phyloP scores from a whole-genome alignment of 2,113 vertebrate species.

The Leptobrachium leishanense region DNA sequence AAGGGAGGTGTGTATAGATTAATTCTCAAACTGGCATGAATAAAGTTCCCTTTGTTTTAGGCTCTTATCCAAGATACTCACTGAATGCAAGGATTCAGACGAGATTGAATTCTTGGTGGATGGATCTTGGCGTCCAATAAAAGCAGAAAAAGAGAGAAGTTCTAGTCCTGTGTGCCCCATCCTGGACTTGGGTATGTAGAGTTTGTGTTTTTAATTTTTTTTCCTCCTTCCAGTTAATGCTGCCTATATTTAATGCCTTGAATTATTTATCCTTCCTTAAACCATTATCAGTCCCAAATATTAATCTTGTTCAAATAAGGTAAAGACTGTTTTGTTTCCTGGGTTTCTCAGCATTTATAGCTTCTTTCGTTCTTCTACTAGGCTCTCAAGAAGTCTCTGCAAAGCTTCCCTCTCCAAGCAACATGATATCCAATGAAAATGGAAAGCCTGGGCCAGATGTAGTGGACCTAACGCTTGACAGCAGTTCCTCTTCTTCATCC shows the following conservation, averaged over 20 bases:
- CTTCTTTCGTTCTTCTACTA: conserved; percentile 46
- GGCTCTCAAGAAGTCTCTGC: conserved; percentile 84
- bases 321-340: background rate
- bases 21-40: background rate
- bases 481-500: conserved; percentile 85
- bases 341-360: background rate
- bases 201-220: background rate
- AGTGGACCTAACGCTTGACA: conserved; percentile 96
- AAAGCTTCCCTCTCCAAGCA: conserved; percentile 76
- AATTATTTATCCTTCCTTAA: background rate
- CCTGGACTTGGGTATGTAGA: conserved; percentile 80
- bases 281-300: background rate
- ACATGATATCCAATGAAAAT: conserved; percentile 67
- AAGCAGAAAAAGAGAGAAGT: conserved; percentile 88
- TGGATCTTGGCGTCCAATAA: conserved; percentile 92
- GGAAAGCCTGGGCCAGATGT: conserved; percentile 82
- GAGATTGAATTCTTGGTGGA: conserved; percentile 95
- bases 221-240: no score
- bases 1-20: rapidly evolving
- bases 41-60: conserved; percentile 60
- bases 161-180: conserved; percentile 88
- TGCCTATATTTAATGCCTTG: background rate
- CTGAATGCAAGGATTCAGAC: conserved; percentile 89
- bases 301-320: no score
- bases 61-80: conserved; percentile 91